Evolutionary conservation across 2,113 vertebrate species (phyloP), one percentile per base, ranked within the genome.

Genomic region (Saimiri boliviensis): DNA sequence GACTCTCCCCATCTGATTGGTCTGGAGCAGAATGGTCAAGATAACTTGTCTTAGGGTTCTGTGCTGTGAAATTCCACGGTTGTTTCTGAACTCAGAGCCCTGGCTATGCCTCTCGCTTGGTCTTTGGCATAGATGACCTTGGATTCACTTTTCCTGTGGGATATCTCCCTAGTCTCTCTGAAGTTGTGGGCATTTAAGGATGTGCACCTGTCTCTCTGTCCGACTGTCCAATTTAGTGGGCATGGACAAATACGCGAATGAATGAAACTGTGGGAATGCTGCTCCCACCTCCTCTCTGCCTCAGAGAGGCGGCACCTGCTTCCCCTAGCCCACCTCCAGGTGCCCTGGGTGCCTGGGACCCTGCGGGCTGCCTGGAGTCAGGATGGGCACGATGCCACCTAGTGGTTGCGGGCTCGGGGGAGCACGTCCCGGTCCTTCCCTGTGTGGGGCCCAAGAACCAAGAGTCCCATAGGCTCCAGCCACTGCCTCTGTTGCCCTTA

Each of bases 381-480:
- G 80, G 79, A 54, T 2, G 16, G 13, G 79, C 94, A 68, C 95
- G 91, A 96, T 96, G 93, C 98, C 98, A 98, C 77, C 98, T 98
- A 97, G 98, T 17, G 98, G 95, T 86, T n/a, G 9, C 3, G 19
- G 37, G 54, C 17, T 1, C 27, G 82, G 86, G 9, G 30, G 30
- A 8, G 47, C 17, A 4, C 0, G 8, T 40, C 91, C n/a, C 2
- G 0, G 13, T 73, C 20, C 11, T 88, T 76, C 21, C 58, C 12
- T 14, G 35, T 5, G 49, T 8, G 0, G 60, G n/a, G 42, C 30
- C 0, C 2, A 1, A 2, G 2, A 42, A n/a, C 0, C 42, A n/a
- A 3, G 32, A 27, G 40, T 23, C 7, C 5, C 3, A 2, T 25
- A 63, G 4, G 23, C 76, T 52, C 21, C 10, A 17, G 58, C 27